These are phyloP conservation scores for Rhaphigaster nebulosa DNA, from an alignment of 2,888 invertebrate genomes.

Conservation along the genomic window DNA sequence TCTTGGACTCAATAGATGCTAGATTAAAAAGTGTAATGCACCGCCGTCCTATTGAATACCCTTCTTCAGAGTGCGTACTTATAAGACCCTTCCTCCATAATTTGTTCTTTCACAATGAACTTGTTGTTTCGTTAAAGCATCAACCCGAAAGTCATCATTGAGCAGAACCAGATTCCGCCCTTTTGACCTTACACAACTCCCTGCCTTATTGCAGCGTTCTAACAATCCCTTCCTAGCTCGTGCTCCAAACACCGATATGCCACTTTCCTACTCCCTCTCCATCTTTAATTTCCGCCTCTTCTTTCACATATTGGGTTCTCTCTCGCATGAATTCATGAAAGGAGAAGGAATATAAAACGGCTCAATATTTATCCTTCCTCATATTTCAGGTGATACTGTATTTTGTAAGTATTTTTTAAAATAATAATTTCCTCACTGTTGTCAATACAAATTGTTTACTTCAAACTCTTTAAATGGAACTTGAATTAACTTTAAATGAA, in stretches of 20 bases:
- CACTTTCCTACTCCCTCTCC: neutral
- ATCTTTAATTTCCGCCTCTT: constrained; percentile 8
- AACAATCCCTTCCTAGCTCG: constrained; percentile 2
- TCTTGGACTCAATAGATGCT: too few species aligned
- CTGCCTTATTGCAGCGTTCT: neutral
- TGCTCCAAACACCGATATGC: neutral
- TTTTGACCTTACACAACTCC: neutral
- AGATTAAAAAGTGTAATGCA: too few species aligned
- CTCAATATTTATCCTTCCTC: neutral
- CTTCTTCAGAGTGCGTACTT: too few species aligned
- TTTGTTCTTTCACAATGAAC: too few species aligned
- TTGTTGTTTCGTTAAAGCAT: too few species aligned
- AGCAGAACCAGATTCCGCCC: neutral
- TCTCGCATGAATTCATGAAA: neutral
- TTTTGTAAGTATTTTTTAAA: too few species aligned
- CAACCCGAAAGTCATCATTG: neutral
- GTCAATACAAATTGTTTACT: too few species aligned
- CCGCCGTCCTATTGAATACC: too few species aligned
- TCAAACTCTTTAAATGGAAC: too few species aligned
- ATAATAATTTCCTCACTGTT: too few species aligned
- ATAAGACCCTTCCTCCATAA: too few species aligned
- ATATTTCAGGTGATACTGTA: neutral
- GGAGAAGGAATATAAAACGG: neutral
- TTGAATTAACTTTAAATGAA: too few species aligned
- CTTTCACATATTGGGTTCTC: neutral